Evolutionary conservation across 2,888 invertebrate genomes (phyloP).

Genomic region (Pyralis farinalis): DNA sequence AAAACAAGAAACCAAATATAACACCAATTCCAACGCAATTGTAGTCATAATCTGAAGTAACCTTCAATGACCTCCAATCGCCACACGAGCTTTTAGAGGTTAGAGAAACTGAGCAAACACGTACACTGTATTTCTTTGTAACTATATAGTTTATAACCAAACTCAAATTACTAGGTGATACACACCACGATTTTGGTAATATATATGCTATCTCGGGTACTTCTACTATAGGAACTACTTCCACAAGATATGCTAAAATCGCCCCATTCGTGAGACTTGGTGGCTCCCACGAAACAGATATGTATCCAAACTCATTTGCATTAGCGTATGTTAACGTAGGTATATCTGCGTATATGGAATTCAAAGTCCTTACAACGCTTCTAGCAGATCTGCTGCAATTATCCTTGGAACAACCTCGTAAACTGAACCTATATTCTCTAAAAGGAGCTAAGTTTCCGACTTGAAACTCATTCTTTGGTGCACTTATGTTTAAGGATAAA

Average conservation of each 20-base stretch:
- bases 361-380: conserved; percentile 50
- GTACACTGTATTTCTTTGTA: conserved; percentile 35
- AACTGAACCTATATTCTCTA: conserved; percentile 59
- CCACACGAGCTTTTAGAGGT: conserved; percentile 37
- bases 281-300: conserved; percentile 53
- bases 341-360: conserved; percentile 44
- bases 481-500: conserved; percentile 41
- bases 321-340: conserved; percentile 31
- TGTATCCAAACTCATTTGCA: conserved; percentile 33
- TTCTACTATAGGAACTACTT: conserved; percentile 44
- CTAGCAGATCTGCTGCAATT: conserved; percentile 55
- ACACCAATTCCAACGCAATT: conserved; percentile 44
- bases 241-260: conserved; percentile 56
- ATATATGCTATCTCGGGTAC: conserved; percentile 29
- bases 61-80: conserved; percentile 23
- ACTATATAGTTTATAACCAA: conserved; percentile 22
- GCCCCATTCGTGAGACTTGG: conserved; percentile 57
- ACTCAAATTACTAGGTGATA: conserved; percentile 27
- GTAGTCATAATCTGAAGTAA: conserved; percentile 17
- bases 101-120: conserved; percentile 41
- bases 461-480: conserved; percentile 36
- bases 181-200: conserved; percentile 49
- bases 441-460: conserved; percentile 56
- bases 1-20: conserved; percentile 43
- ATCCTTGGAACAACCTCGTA: conserved; percentile 50